Evolutionary conservation across 1,140 invertebrate genomes (phyloP), one percentile per base, ranked within the genome.

Genomic region (Ctenoplectra terminalis): DNA sequence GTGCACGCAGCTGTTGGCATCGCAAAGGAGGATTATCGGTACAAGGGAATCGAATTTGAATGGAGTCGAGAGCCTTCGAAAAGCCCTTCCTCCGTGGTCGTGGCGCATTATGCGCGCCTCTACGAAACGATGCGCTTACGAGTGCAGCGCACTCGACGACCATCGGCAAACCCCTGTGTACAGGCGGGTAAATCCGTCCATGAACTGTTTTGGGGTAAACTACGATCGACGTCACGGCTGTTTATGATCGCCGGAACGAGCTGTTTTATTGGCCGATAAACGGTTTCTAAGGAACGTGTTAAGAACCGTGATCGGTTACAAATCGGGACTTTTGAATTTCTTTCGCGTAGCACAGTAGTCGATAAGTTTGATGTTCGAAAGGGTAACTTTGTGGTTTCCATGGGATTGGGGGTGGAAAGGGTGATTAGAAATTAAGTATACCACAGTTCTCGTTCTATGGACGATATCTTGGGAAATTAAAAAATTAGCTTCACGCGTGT

Each of bases 41-140:
- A 87, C 83, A 86, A 64, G 83, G 52, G 81, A 87, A 87, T 87
- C 85, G 85, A 85, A 88, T 88, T 87, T 87, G 77, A 88, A 88
- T 88, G 74, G 81, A 77, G 83, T 87, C 81, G 81, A 81, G 34
- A 63, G 64, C 61, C 75, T 71, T 63, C 73, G 48, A 76, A 77
- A 76, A 60, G 50, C 67, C 73, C 72, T 82, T 56, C 34, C 67
- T 64, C 43, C 31, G 29, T 71, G 48, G 20, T 70, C 63, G 40
- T 20, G 17, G n/a, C 17, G 64, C 60, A 72, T 61, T 63, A 54
- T 48, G 43, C 72, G n/a, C 66, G 40, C 31, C 58, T 48, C 29
- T 67, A 46, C 54, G 26, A 40, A 20, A 17, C 29, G 75, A 69
- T 56, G 74, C 60, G 48, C 48, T 67, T n/a, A 50, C 46, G 37